These are phyloP conservation scores for Elgaria multicarinata DNA, from an alignment of 2,113 vertebrate genomes.

Conservation along the genomic window DNA sequence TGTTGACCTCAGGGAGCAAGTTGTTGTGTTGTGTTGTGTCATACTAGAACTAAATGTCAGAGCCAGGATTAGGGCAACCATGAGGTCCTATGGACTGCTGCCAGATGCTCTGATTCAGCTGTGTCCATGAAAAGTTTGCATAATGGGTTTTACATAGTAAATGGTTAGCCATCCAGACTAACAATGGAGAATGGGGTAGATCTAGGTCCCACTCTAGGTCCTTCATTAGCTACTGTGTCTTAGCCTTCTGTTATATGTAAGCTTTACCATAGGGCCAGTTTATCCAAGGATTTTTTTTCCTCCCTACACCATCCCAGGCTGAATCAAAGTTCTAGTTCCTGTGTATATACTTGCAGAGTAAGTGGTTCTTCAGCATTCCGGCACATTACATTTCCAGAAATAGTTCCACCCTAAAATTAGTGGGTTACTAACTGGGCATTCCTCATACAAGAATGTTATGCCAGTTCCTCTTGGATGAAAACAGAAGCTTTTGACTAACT, in stretches of 20 bases:
- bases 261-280: slow-evolving; percentile 10
- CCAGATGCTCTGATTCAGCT: not conserved
- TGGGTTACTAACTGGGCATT: slow-evolving; percentile 44
- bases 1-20: not conserved
- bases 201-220: too few species aligned
- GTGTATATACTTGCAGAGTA: slow-evolving; percentile 33
- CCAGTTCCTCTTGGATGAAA: slow-evolving; percentile 32
- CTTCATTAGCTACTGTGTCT: too few species aligned
- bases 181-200: too few species aligned
- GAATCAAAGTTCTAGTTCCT: slow-evolving; percentile 23
- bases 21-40: not conserved
- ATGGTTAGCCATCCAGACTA: not conserved
- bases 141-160: not conserved
- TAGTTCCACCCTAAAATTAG: slow-evolving; percentile 55
- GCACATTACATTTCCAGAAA: slow-evolving; percentile 48
- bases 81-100: not conserved
- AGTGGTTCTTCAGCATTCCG: slow-evolving; percentile 38
- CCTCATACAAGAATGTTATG: slow-evolving; percentile 38
- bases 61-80: not conserved
- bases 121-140: not conserved
- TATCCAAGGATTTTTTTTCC: not conserved
- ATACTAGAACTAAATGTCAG: not conserved
- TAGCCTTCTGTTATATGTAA: not conserved
- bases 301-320: slow-evolving; percentile 29
- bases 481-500: slow-evolving; percentile 43